A percentile compares a stretch with the other conserved stretches of the same genome.
Conservation (phyloP, 2,797 vertebrate genomes). For the Channa striata region DNA sequence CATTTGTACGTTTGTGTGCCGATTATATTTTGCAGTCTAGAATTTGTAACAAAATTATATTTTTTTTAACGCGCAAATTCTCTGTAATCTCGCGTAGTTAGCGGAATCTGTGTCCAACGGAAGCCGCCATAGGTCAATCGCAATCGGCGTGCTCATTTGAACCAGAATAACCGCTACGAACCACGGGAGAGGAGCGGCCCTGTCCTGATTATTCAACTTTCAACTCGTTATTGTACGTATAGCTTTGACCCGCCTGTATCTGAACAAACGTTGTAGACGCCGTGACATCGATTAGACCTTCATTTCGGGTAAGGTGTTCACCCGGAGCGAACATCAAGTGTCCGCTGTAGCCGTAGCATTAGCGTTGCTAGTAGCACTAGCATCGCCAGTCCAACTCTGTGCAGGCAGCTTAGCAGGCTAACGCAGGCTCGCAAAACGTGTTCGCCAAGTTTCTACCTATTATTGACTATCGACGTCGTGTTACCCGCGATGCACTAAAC, state of each 20-base stretch:
- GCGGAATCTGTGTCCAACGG: constrained; percentile 61
- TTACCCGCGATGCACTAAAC: neutral
- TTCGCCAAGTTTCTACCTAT: constrained; percentile 38
- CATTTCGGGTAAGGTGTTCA: neutral
- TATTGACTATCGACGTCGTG: neutral
- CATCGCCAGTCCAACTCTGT: constrained; percentile 8
- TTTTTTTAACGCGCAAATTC: no score
- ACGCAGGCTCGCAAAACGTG: constrained; percentile 69
- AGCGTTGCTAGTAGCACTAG: constrained; percentile 52
- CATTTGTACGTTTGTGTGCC: no score
- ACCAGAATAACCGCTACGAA: constrained; percentile 72
- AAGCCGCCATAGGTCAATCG: constrained; percentile 69
- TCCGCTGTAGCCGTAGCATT: constrained; percentile 32
- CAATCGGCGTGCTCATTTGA: constrained; percentile 79
- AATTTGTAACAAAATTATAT: neutral
- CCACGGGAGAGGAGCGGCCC: constrained; percentile 71
- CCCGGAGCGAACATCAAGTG: neutral
- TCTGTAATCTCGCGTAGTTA: constrained; percentile 59
- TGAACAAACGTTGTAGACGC: neutral
- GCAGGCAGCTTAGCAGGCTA: constrained; percentile 64
- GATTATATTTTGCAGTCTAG: neutral
- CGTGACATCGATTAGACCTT: neutral
- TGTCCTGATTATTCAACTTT: constrained; percentile 59
- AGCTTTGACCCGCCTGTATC: neutral
- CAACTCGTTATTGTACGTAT: constrained; percentile 76